Evolutionary conservation across 2,888 invertebrate genomes (phyloP).

Genomic region (Trachelus stipa): DNA sequence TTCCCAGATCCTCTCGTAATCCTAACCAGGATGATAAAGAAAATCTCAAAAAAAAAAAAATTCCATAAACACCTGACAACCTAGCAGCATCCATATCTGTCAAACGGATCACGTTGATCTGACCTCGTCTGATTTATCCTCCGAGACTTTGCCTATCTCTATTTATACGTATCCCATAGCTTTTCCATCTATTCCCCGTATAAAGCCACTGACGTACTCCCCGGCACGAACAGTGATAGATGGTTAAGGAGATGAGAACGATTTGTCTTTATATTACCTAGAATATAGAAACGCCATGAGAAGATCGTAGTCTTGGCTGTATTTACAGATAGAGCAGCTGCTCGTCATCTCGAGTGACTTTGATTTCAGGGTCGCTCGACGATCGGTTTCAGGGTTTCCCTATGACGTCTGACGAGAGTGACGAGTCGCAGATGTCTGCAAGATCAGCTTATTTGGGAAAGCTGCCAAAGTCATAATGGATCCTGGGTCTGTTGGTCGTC

Average conservation of each 20-base stretch:
- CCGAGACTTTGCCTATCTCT: neutral
- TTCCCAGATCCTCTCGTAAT: neutral
- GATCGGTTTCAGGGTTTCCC: neutral
- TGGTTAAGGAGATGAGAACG: constrained; percentile 33
- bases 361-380: neutral
- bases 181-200: neutral
- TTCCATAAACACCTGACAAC: neutral
- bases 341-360: neutral
- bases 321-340: neutral
- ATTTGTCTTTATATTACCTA: constrained; percentile 37
- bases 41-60: neutral
- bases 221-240: constrained; percentile 36
- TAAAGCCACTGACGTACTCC: constrained; percentile 16
- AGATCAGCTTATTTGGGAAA: neutral
- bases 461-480: neutral
- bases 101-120: neutral
- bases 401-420: neutral
- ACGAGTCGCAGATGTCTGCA: neutral
- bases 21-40: neutral
- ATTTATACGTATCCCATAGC: neutral
- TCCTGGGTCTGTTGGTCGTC: neutral
- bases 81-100: neutral
- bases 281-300: constrained; percentile 9
- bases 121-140: neutral
- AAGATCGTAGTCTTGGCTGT: constrained; percentile 13